These are phyloP conservation scores for Philantomba maxwellii DNA, from an alignment of 2,113 vertebrate genomes.

Conservation along the genomic window DNA sequence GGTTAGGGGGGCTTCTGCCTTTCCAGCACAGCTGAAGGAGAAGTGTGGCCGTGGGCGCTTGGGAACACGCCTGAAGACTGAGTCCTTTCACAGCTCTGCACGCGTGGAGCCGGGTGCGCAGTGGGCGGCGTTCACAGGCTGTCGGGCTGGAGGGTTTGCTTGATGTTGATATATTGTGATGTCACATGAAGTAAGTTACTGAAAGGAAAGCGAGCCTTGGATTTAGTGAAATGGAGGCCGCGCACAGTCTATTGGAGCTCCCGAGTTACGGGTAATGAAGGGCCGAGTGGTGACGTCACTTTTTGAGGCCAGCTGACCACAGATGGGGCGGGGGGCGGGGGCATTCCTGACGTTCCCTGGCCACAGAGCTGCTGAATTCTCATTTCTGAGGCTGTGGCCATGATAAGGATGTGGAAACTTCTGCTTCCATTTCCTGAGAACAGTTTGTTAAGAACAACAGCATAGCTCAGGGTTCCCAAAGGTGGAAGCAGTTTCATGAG, in stretches of 20 bases:
- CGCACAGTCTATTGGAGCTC: neutral
- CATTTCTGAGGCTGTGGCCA: neutral
- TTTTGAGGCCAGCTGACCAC: neutral
- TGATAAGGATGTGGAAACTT: neutral
- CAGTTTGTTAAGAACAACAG: neutral
- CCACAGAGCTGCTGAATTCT: neutral
- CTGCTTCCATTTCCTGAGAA: constrained; percentile 34
- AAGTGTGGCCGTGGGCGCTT: accelerated
- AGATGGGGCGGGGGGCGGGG: neutral
- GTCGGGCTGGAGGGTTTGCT: neutral
- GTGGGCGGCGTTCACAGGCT: accelerated
- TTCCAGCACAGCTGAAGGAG: neutral
- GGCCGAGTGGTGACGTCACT: constrained; percentile 38
- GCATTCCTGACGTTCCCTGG: neutral
- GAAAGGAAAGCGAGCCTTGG: neutral
- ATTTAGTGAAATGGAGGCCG: neutral
- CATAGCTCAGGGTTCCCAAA: neutral
- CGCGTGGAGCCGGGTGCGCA: accelerated
- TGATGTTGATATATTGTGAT: neutral
- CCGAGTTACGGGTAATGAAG: neutral
- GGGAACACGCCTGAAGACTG: neutral
- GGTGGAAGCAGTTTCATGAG: neutral
- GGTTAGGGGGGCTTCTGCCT: neutral
- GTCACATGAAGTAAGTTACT: neutral
- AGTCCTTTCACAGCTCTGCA: accelerated